Percentiles rank a stretch among this genome's conserved stretches.
Conservation (phyloP, 1,140 invertebrate genomes). For the Hypothenemus hampei region DNA sequence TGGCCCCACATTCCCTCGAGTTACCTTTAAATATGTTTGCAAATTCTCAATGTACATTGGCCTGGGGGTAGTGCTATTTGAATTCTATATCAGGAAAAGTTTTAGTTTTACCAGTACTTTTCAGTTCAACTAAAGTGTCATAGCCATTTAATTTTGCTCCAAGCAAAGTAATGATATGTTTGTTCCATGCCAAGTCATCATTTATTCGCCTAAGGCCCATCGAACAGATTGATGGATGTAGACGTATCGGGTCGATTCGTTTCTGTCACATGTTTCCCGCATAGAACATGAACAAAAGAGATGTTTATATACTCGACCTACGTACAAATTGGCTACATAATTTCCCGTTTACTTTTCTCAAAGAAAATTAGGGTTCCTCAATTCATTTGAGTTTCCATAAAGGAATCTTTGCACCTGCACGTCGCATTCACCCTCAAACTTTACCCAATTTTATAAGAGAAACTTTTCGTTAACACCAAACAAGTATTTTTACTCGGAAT, state of each 20-base stretch:
- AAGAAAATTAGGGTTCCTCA: neutral
- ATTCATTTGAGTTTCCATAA: neutral
- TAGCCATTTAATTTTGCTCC: constrained; percentile 5
- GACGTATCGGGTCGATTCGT: constrained; percentile 9
- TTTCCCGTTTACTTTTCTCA: neutral
- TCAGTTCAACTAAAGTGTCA: no score
- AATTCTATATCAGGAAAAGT: no score
- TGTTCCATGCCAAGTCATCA: constrained; percentile 7
- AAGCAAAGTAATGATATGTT: neutral
- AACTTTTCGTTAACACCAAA: constrained; percentile 8
- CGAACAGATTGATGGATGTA: constrained; percentile 17
- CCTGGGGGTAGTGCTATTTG: no score
- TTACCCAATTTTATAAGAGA: constrained; percentile 4
- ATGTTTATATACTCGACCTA: no score
- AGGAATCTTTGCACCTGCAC: neutral
- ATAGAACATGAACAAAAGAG: no score
- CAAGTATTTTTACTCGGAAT: constrained; percentile 7
- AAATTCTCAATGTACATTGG: constrained; percentile 27
- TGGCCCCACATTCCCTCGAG: constrained; percentile 21
- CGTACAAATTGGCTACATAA: constrained; percentile 1
- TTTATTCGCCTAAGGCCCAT: constrained; percentile 10
- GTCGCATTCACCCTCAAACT: neutral
- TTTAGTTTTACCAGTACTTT: no score
- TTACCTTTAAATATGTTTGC: constrained; percentile 21
- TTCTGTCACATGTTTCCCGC: constrained; percentile 6